Evolutionary conservation across 30 jellyfish, hydroid and myxozoan genomes (phyloP), one percentile per base, ranked within the genome.

Genomic region (Turritopsis rubra): DNA sequence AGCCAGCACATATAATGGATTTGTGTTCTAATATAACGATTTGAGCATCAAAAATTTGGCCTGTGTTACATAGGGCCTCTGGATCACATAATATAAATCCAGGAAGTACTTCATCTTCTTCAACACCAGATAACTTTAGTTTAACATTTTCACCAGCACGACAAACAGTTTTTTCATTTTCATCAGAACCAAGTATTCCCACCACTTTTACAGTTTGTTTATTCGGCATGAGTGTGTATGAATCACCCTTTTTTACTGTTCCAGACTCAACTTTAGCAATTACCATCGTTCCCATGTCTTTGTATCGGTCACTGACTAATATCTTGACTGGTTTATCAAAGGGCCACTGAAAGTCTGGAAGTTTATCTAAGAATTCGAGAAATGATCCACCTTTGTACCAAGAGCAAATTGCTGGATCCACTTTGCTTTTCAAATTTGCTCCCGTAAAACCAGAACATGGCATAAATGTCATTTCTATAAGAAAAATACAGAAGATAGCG

Each of bases 361-460:
- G 86, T 72, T 79, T 72, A 72, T 95, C 99, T 24, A 95, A 79
- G 27, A 83, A 82, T 28, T 88, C 99, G 21, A 95, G 65, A 65
- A 95, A 87, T 26, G 96, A 77, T 28, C 96, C 91, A 18, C 97
- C 97, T 53, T 72, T 72, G 73, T 91, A 91, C 99, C 99, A 95
- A 24, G 92, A 54, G 65, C 99, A 95, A 1, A 88, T 68, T 9
- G 82, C 66, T 7, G 96, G 93, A 54, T 85, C 96, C 25, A 95
- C 95, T 19, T 92, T 22, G 54, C 85, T 95, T 65, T 75, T 84
- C 17, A 95, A 79, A 82, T 95, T 95, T 54, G 96, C 95, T 73
- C 99, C 99, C 31, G 99, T 90, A 60, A 95, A 95, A 19, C 99
- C 99, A 21, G 99, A 95, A 70, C 98, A 87, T 1, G 99, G 99